These are phyloP conservation scores for Caenorhabditis sp. DNA, from an alignment of 2,888 invertebrate genomes.

Conservation along the genomic window DNA sequence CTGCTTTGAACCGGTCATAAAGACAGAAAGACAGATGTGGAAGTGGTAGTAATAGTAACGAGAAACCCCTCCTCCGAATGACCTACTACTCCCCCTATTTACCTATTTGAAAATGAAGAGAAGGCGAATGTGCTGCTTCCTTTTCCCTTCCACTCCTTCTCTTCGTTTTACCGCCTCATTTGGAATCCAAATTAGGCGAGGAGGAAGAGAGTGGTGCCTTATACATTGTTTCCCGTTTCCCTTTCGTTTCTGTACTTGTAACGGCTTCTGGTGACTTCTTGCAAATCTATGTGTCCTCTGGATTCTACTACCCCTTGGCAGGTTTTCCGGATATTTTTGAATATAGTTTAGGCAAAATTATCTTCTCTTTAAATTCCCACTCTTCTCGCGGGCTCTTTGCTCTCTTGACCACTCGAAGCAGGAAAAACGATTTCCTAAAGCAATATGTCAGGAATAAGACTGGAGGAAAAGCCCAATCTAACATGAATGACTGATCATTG, in stretches of 20 bases:
- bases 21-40: not conserved
- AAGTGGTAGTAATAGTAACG: conserved; percentile 4
- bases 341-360: no score
- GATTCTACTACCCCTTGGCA: no score
- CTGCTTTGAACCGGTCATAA: conserved; percentile 10
- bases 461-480: not conserved
- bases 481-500: conserved; percentile 22
- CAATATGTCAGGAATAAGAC: no score
- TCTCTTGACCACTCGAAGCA: not conserved
- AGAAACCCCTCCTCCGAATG: conserved; percentile 25
- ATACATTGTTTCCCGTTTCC: conserved; percentile 4
- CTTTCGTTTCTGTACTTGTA: not conserved
- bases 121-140: conserved; percentile 11
- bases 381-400: not conserved
- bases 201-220: not conserved
- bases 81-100: conserved; percentile 31
- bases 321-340: no score
- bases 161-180: conserved; percentile 34
- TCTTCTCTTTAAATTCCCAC: not conserved
- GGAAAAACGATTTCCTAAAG: conserved; percentile 4
- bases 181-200: conserved; percentile 12
- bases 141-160: not conserved
- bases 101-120: conserved; percentile 25
- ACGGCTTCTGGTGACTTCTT: not conserved
- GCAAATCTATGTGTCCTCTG: no score